Conservation (phyloP, 2,888 invertebrate genomes). For the Troilus luridus region DNA sequence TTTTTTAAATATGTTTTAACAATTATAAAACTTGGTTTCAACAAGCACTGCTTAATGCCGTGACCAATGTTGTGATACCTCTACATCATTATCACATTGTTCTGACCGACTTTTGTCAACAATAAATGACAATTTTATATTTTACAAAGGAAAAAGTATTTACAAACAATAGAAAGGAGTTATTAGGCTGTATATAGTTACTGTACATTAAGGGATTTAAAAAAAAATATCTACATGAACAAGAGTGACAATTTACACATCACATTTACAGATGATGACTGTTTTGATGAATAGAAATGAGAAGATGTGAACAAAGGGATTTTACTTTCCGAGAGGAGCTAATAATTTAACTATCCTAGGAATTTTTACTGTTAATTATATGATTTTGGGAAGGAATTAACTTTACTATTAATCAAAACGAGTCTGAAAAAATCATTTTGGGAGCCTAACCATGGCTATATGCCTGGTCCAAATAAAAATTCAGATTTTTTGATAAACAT, state of each 20-base stretch:
- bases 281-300: neutral
- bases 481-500: neutral
- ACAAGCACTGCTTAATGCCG: conserved; percentile 59
- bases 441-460: too few relatives aligned
- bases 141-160: conserved; percentile 51
- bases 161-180: conserved; percentile 37
- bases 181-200: conserved; percentile 41
- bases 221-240: conserved; percentile 36
- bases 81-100: conserved; percentile 59
- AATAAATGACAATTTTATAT: conserved; percentile 51
- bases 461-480: neutral
- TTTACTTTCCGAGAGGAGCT: too few relatives aligned
- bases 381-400: too few relatives aligned
- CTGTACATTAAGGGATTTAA: conserved; percentile 10
- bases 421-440: too few relatives aligned
- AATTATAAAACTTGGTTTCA: conserved; percentile 57
- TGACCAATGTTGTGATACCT: conserved; percentile 58
- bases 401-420: too few relatives aligned
- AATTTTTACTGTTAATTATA: too few relatives aligned
- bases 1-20: conserved; percentile 41
- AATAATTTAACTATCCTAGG: too few relatives aligned
- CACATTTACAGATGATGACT: conserved; percentile 35
- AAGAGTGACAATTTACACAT: conserved; percentile 38
- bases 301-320: too few relatives aligned
- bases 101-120: conserved; percentile 56